phyloP scores from a whole-genome alignment of 2,113 vertebrate genomes.

The Neodon shergylaensis region DNA sequence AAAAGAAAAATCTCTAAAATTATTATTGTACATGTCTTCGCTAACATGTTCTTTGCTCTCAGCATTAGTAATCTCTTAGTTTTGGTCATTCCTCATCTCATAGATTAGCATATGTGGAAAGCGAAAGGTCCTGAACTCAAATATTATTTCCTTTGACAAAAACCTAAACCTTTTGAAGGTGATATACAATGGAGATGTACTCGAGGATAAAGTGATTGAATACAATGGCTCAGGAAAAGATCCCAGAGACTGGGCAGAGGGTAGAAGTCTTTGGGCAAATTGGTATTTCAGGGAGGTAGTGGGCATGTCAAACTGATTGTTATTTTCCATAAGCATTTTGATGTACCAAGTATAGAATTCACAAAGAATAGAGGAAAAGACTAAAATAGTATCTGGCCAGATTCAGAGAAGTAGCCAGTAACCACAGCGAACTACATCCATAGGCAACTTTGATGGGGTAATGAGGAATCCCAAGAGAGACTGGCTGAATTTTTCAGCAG shows the following conservation, averaged over 20 bases:
- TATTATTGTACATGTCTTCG: neutral
- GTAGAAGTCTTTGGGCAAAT: neutral
- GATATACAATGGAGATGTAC: neutral
- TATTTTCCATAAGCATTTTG: neutral
- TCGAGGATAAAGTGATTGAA: neutral
- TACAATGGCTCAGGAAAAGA: neutral
- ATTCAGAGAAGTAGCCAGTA: neutral
- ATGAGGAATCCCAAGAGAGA: neutral
- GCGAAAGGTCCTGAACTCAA: neutral
- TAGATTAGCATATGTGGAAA: neutral
- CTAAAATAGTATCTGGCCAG: neutral
- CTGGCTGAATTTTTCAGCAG: neutral
- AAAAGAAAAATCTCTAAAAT: slow-evolving; percentile 24
- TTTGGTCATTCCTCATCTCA: neutral
- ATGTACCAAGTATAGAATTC: neutral
- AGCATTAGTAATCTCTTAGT: neutral
- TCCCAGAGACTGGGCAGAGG: neutral
- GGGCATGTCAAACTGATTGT: neutral
- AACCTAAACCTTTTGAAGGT: neutral
- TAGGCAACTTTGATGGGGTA: neutral
- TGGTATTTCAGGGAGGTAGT: neutral
- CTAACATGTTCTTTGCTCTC: neutral
- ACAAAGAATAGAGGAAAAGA: neutral
- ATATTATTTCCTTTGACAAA: slow-evolving; percentile 4
- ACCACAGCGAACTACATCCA: neutral